phyloP scores from a whole-genome alignment of 2,797 vertebrate genomes.

The Rhinoraja longicauda region DNA sequence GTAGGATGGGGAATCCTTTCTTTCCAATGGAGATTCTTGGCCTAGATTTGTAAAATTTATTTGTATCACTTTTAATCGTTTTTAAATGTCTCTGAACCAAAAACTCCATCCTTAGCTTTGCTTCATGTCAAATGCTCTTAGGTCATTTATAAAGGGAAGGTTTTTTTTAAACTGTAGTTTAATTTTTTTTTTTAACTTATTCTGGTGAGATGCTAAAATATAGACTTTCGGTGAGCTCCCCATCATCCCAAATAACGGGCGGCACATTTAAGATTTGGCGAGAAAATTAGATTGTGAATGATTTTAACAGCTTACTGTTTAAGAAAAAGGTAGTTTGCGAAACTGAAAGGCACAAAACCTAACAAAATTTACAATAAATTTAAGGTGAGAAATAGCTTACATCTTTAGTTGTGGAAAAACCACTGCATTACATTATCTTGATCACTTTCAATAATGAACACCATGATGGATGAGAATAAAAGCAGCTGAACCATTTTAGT shows the following conservation, averaged over 20 bases:
- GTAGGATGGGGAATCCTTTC: no score
- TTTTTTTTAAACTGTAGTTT: no score
- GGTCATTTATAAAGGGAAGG: no score
- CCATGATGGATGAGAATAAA: not conserved
- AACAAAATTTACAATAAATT: not conserved
- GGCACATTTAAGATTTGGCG: not conserved
- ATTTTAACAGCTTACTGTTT: not conserved
- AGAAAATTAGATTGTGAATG: not conserved
- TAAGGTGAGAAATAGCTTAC: not conserved
- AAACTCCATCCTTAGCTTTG: no score
- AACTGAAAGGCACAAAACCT: not conserved
- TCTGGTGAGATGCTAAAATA: not conserved
- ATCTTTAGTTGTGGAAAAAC: not conserved
- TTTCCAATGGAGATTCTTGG: no score
- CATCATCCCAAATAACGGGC: not conserved
- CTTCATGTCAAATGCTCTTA: no score
- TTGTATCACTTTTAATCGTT: no score
- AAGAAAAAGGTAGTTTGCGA: not conserved
- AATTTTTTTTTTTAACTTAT: not conserved
- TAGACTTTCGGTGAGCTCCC: not conserved
- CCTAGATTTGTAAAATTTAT: no score
- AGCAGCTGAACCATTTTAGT: not conserved
- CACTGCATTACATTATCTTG: not conserved
- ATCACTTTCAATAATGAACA: not conserved
- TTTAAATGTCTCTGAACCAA: no score